These are phyloP conservation scores for Drosophila albomicans DNA, from an alignment of 1,140 invertebrate genomes.

Conservation along the genomic window DNA sequence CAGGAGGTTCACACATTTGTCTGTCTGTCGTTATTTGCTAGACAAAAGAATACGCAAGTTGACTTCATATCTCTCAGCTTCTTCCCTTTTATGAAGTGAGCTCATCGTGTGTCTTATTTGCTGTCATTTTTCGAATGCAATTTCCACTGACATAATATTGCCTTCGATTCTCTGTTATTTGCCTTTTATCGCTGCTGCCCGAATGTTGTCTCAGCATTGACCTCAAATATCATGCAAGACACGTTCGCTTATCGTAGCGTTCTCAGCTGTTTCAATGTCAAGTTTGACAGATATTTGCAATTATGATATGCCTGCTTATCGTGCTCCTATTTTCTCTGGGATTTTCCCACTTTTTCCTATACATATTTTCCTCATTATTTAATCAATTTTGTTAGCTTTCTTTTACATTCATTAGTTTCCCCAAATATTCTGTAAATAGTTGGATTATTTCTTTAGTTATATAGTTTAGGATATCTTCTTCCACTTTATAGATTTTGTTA, in stretches of 20 bases:
- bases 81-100: slow-evolving; percentile 18
- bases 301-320: neutral
- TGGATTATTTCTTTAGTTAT: too few species aligned
- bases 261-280: slow-evolving; percentile 28
- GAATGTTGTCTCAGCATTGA: slow-evolving; percentile 49
- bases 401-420: too few species aligned
- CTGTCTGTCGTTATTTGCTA: slow-evolving; percentile 38
- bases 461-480: too few species aligned
- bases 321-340: neutral
- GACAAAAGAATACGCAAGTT: slow-evolving; percentile 1
- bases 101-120: slow-evolving; percentile 24
- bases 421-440: too few species aligned
- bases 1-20: neutral
- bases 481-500: too few species aligned
- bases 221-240: slow-evolving; percentile 26
- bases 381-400: too few species aligned
- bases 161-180: slow-evolving; percentile 7
- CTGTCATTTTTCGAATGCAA: slow-evolving; percentile 48
- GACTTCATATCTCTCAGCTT: neutral
- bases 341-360: too few species aligned
- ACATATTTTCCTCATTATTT: too few species aligned
- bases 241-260: neutral
- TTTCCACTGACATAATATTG: slow-evolving; percentile 53
- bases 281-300: slow-evolving; percentile 1
- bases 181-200: slow-evolving; percentile 11